A percentile compares a stretch with the other conserved stretches of the same genome.
Conservation (phyloP, 35 echinoderm and acorn worm genomes). For the Heliocidaris tuberculata region DNA sequence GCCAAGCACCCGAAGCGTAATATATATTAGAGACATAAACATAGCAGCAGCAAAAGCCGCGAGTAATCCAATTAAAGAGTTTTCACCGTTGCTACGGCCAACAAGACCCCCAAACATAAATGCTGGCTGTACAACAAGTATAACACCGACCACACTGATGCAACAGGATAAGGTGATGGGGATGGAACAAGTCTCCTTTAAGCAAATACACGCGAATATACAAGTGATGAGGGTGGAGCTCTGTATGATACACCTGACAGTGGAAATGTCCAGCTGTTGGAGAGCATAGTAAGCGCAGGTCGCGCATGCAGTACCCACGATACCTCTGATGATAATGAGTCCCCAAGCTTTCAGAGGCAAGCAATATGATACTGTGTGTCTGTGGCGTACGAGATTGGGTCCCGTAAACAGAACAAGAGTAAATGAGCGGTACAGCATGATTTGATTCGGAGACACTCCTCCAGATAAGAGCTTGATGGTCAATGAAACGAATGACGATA, state of each 20-base stretch:
- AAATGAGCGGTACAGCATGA: neutral
- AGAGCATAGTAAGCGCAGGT: neutral
- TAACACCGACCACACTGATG: neutral
- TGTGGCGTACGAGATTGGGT: neutral
- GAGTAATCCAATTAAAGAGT: neutral
- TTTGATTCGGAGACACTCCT: neutral
- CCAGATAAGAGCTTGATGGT: neutral
- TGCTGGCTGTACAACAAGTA: neutral
- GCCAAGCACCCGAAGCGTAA: neutral
- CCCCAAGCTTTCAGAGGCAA: neutral
- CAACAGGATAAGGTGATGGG: neutral
- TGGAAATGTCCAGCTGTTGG: neutral
- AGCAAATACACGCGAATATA: neutral
- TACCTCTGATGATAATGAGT: neutral
- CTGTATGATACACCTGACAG: neutral
- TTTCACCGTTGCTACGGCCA: neutral
- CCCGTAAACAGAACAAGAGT: neutral
- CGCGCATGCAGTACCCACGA: neutral
- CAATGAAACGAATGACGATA: neutral
- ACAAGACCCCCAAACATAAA: neutral
- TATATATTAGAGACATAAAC: neutral
- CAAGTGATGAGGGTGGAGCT: neutral
- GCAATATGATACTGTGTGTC: neutral
- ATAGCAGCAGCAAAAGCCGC: neutral
- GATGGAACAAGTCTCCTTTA: conserved; percentile 7